Base-by-base conservation (phyloP, 2,797 vertebrate genomes). In the Muraenolepis orangiensis region DNA sequence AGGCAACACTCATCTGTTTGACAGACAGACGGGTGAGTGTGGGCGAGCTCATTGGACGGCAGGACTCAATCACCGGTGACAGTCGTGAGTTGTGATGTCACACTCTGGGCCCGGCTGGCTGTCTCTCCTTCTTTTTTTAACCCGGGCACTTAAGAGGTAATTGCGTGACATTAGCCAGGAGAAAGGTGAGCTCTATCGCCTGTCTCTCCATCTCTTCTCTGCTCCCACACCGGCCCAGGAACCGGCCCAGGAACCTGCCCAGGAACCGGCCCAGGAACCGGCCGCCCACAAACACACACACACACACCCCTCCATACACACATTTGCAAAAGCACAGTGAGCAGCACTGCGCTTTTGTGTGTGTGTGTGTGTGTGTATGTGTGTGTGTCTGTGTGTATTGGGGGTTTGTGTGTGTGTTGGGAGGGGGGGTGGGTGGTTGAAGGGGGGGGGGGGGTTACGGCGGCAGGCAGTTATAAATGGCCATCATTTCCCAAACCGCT, bases 1-100 rank as follows among this genome's bases (percentile, higher is more conserved):
- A 67, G 36, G 30, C 66, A 69, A 36, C 51, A 46, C 14, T 46
- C 4, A 6, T 46, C 42, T 46, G 18, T 70, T 77, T 80, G 81
- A 85, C 78, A 73, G 76, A 82, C 72, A 18, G 72, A 82, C 80
- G 75, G 80, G 76, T 70, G 40, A 30, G 78, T 75, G 69, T 80
- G 82, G 79, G 3, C 88, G 81, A 72, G 86, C 91, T 79, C 73
- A 85, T 84, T 86, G 94, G 89, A 95, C 95, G 94, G 94, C 95
- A 94, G 87, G 92, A 94, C 96, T 96, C 94, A 91, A 96, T 96
- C 95, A 96, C 95, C 95, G 95, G 95, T 94, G 93, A 95, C 95
- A 94, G 89, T 93, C 93, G 91, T 93, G 90, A 13, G 61, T 93
- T 95, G 94, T 94, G 90, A 93, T 95, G 94, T 93, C 90, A 96